Conservation (phyloP, 2,888 invertebrate species). For the Cheilosia scutellata region DNA sequence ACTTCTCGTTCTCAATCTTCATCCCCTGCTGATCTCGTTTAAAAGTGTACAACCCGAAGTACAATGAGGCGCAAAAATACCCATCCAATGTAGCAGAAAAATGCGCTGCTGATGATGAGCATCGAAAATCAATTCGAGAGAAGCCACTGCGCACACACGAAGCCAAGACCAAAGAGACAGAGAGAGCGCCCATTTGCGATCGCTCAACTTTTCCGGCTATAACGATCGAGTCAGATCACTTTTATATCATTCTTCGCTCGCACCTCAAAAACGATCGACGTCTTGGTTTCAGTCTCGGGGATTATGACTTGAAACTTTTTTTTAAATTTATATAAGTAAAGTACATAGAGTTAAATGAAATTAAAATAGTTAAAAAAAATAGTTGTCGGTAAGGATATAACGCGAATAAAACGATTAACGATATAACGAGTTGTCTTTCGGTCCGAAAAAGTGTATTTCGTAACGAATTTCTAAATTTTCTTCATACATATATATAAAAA, state of each 20-base stretch:
- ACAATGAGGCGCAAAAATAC: slow-evolving; percentile 67
- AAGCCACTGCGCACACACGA: slow-evolving; percentile 28
- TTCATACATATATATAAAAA: slow-evolving; percentile 78
- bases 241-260: slow-evolving; percentile 91
- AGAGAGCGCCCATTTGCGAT: slow-evolving; percentile 32
- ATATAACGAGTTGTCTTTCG: slow-evolving; percentile 76
- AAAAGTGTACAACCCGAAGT: slow-evolving; percentile 19
- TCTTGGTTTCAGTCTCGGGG: slow-evolving; percentile 88
- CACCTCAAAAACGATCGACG: slow-evolving; percentile 97
- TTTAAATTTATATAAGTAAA: slow-evolving; percentile 80
- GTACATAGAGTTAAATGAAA: slow-evolving; percentile 73
- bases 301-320: slow-evolving; percentile 84
- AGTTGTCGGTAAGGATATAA: slow-evolving; percentile 71
- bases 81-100: slow-evolving; percentile 42
- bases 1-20: slow-evolving; percentile 10
- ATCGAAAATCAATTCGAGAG: background rate
- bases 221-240: slow-evolving; percentile 82
- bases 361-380: slow-evolving; percentile 78
- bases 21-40: slow-evolving; percentile 54
- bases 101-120: background rate
- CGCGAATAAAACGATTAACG: slow-evolving; percentile 57
- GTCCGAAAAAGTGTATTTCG: slow-evolving; percentile 78
- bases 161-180: background rate
- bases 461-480: slow-evolving; percentile 78
- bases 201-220: slow-evolving; percentile 78